Base-by-base conservation (phyloP, 2,888 invertebrate species). In the Lasioglossum lativentre region DNA sequence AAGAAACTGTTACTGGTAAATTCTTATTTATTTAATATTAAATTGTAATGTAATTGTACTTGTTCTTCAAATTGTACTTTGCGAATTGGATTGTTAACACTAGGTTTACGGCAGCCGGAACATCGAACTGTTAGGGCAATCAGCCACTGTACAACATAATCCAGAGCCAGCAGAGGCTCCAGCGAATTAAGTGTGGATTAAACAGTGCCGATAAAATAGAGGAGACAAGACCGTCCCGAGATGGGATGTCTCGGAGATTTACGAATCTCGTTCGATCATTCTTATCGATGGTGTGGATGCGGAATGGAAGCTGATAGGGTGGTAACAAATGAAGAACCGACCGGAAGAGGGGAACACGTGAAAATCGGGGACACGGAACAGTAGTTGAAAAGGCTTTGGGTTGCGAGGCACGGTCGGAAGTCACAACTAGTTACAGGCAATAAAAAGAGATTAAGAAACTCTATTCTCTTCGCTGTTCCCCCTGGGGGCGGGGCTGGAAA, bases 361-460 rank as follows among this genome's bases (percentile, higher is more conserved):
- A 83, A 83, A 81, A 88, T 85, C 71, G 80, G 56, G 78, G 79
- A 79, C 79, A 78, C 74, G 83, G 76, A 78, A 83, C 72, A 72
- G 78, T 77, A 75, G 73, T 70, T 82, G 79, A 78, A 78, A 42
- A 77, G 83, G 88, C 91, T 90, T 94, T 91, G 84, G 90, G 81
- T 93, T 93, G 91, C 92, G 82, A 89, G 86, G 90, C 93, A 92
- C 93, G 92, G 86, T 82, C 84, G 75, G 78, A 83, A 93, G 93
- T 93, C 93, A 90, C 91, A 91, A 91, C 85, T 92, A 92, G 93
- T 93, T 93, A 92, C 93, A 92, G 92, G 90, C 93, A 92, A 94
- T 94, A 93, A 93, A 94, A 94, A 93, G 92, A 92, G 93, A 93
- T 94, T 94, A 94, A 93, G 93, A 94, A 92, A 93, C 92, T 93